phyloP scores from a whole-genome alignment of 2,797 vertebrate species.

The Myiotriccus ornatus region DNA sequence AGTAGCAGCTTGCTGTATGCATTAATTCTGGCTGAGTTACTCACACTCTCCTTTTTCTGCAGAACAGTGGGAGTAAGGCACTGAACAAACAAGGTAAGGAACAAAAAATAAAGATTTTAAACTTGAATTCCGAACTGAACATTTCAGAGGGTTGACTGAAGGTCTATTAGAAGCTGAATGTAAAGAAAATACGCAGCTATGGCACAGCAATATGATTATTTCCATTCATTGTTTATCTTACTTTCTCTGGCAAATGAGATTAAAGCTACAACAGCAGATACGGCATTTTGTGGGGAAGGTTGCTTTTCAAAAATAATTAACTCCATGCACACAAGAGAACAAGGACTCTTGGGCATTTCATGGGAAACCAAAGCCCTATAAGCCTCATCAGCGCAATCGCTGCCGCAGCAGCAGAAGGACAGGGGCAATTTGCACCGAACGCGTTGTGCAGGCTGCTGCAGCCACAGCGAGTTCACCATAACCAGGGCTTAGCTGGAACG shows the following conservation, averaged over 20 bases:
- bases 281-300: background rate
- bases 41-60: background rate
- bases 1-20: background rate
- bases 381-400: fast-evolving
- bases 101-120: background rate
- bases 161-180: background rate
- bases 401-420: background rate
- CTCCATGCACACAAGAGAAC: background rate
- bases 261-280: conserved; percentile 14
- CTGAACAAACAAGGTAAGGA: conserved; percentile 8
- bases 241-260: conserved; percentile 8
- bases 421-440: background rate
- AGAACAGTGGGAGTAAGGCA: background rate
- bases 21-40: background rate
- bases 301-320: background rate
- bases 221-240: conserved; percentile 32
- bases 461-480: fast-evolving
- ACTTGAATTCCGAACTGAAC: background rate
- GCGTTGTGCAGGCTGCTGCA: background rate
- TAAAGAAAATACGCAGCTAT: background rate
- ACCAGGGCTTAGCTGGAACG: background rate
- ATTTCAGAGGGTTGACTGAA: background rate
- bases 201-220: background rate
- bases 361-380: background rate
- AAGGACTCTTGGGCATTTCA: background rate